Evolutionary conservation across 2,888 invertebrate species (phyloP).

Genomic region (Julus scanicus): DNA sequence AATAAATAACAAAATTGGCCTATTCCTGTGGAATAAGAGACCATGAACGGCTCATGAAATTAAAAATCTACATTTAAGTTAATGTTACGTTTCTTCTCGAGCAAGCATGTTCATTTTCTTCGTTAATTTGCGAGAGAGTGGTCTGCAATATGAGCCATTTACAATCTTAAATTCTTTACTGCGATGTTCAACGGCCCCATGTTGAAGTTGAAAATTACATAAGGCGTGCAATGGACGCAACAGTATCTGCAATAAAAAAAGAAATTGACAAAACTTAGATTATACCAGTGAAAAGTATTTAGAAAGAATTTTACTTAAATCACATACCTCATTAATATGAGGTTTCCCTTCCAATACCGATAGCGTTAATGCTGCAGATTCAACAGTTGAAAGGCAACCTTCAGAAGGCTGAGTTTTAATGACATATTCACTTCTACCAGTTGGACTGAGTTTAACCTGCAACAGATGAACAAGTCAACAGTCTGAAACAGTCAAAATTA

Average conservation of each 20-base stretch:
- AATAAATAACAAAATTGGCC: not conserved
- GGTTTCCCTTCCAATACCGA: constrained; percentile 79
- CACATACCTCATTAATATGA: constrained; percentile 71
- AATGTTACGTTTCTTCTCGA: not conserved
- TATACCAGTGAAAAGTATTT: not conserved
- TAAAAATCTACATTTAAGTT: not conserved
- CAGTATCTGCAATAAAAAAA: constrained; percentile 68
- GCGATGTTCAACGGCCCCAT: constrained; percentile 93
- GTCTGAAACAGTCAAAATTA: too few relatives aligned
- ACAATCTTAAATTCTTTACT: constrained; percentile 86
- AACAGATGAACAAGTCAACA: constrained; percentile 56
- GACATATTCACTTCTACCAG: constrained; percentile 83
- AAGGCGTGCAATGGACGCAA: constrained; percentile 83
- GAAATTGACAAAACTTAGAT: not conserved
- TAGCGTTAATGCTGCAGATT: constrained; percentile 84
- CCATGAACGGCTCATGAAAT: not conserved
- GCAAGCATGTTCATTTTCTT: not conserved
- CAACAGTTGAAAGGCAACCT: constrained; percentile 89
- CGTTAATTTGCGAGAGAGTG: constrained; percentile 46
- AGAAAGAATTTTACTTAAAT: not conserved
- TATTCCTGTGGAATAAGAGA: not conserved
- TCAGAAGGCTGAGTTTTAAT: constrained; percentile 94
- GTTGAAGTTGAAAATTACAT: constrained; percentile 86
- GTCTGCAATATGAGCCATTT: constrained; percentile 63
- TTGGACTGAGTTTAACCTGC: constrained; percentile 79